phyloP scores from a whole-genome alignment of 2,888 invertebrate genomes.

The Clepsis dumicolana region DNA sequence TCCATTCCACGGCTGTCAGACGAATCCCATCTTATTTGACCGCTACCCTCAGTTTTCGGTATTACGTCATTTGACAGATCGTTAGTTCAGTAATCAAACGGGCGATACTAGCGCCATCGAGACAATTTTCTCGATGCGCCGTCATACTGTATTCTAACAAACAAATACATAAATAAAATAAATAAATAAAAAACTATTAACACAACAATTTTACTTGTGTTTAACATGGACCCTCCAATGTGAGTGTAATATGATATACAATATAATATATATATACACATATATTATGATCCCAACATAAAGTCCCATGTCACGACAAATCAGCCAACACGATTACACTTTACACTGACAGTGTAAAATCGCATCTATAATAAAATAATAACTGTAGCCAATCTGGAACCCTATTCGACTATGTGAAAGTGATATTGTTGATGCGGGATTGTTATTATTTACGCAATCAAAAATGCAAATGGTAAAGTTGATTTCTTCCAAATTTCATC shows the following conservation, averaged over 20 bases:
- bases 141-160: no score
- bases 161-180: no score
- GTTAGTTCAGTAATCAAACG: no score
- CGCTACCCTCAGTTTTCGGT: no score
- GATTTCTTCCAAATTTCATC: no score
- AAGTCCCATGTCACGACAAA: slow-evolving; percentile 29
- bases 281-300: slow-evolving; percentile 13
- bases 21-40: no score
- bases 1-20: no score
- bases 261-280: no score
- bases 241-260: slow-evolving; percentile 22
- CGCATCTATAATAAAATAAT: slow-evolving; percentile 13
- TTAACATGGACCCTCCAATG: background rate
- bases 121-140: no score
- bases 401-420: background rate
- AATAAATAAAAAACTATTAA: background rate
- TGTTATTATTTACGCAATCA: background rate
- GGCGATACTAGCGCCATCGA: no score
- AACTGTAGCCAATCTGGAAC: slow-evolving; percentile 30
- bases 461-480: no score
- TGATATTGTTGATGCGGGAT: background rate
- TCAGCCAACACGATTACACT: slow-evolving; percentile 10
- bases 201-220: background rate
- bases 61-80: no score
- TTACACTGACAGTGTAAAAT: slow-evolving; percentile 28